Evolutionary conservation across 2,888 invertebrate species (phyloP), one percentile per base, ranked within the genome.

Genomic region (Nomada fucata): DNA sequence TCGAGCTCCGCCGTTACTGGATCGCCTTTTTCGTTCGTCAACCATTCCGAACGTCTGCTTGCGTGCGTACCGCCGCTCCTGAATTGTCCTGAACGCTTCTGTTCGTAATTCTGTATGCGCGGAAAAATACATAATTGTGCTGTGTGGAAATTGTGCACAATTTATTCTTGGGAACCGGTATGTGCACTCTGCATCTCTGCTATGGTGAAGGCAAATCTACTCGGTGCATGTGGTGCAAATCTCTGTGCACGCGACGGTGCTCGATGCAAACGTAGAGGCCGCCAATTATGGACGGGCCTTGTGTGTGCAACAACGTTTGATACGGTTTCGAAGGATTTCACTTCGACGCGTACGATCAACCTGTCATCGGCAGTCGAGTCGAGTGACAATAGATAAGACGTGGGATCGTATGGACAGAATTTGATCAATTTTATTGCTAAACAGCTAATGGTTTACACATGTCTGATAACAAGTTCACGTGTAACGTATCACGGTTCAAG

Each of bases 391-490:
- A 20, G 11, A 53, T 26, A 15, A 42, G 11, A 15, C 15, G 7
- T 26, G 13, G 20, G 11, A 63, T 44, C 53, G 29, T 44, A 10
- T 29, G 52, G 23, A 44, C 65, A 26, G 11, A 47, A 50, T 73
- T 77, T 44, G 65, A 65, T 72, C 36, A 15, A 52, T 59, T 76
- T 72, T 29, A 72, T 72, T 76, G 23, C 36, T 47, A 23, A 64
- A 23, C 59, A 50, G 13, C 42, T 65, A 72, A 60, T 7, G 50
- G 73, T 23, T n/a, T n/a, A 47, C 36, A 42, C 20, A 59, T 20
- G 36, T 53, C 44, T 59, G 20, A 10, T 20, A 36, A 36, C 36
- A 36, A 36, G 36, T 36, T 36, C 36, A 36, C 20, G 67, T 23
- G 23, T 42, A 53, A 15, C 36, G 36, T 52, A 47, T 29, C 10